Evolutionary conservation across 1,140 invertebrate genomes (phyloP), one percentile per base, ranked within the genome.

Genomic region (Spodoptera litura): DNA sequence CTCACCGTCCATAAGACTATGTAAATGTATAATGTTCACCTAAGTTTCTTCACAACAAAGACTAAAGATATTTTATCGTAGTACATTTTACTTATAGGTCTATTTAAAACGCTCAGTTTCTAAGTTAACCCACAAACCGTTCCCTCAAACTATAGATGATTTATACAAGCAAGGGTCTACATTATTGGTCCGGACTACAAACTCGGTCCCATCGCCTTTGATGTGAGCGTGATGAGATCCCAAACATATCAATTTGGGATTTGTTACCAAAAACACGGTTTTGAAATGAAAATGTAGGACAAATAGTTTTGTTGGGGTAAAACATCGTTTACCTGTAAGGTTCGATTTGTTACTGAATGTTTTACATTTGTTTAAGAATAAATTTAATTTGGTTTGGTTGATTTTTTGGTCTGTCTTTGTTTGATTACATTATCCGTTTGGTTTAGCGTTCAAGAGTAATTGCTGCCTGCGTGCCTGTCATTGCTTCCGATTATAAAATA

Each of bases 191-290:
- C 82, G 78, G 76, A 88, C 89, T 85, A 88, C 83, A 90, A 79
- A 87, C 86, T 87, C 75, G 85, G 81, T 86, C 81, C 79, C 11
- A 74, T 31, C 80, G 85, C 62, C 85, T 90, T 91, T 89, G 87
- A 89, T 86, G 84, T 86, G 73, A 83, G 84, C 85, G 83, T 89
- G 81, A 81, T 85, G 79, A 78, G 64, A 71, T 77, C 81, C 80
- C 80, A 84, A 89, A 91, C 85, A 87, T 86, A 88, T 91, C 89
- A 89, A 92, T 92, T 89, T 88, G 81, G 80, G 81, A 78, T 80
- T 84, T 83, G 85, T 87, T 82, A 78, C 64, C 13, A 71, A 38
- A 56, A 35, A 56, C 15, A 11, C 20, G 73, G 20, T 35, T 53
- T 71, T 31, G 13, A 15, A 66, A 66, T 64, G 74, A 76, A 64